Evolutionary conservation across 1,140 invertebrate genomes (phyloP).

Genomic region (Drosophila pandora): DNA sequence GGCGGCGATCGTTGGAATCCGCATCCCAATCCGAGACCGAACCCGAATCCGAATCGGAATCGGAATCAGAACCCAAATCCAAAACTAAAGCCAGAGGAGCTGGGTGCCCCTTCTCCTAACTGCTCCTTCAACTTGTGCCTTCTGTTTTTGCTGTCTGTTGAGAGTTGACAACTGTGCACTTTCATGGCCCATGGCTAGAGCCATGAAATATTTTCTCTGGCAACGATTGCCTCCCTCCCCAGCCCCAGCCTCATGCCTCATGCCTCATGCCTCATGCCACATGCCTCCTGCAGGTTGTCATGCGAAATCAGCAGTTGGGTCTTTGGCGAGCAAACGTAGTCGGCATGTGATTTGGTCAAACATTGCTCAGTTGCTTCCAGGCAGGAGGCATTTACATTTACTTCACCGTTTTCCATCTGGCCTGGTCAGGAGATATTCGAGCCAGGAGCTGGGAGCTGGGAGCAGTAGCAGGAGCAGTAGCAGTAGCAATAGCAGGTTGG

Average conservation of each 20-base stretch:
- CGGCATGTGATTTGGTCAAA: slow-evolving; percentile 56
- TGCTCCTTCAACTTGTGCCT: slow-evolving; percentile 35
- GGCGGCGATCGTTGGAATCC: slow-evolving; percentile 66
- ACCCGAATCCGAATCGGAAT: slow-evolving; percentile 7
- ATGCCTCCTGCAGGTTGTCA: slow-evolving; percentile 70
- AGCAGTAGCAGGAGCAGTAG: neutral
- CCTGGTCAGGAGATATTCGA: neutral
- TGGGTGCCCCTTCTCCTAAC: neutral
- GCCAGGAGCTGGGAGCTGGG: no score
- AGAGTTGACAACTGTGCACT: slow-evolving; percentile 77
- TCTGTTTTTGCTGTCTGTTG: slow-evolving; percentile 40
- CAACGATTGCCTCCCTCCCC: neutral
- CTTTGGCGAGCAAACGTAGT: neutral
- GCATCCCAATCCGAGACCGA: slow-evolving; percentile 23
- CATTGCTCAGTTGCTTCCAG: slow-evolving; percentile 41
- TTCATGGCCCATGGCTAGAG: slow-evolving; percentile 66
- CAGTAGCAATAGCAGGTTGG: slow-evolving; percentile 11
- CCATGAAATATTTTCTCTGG: slow-evolving; percentile 53
- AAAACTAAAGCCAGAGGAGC: neutral
- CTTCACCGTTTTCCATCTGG: slow-evolving; percentile 51
- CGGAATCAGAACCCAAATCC: slow-evolving; percentile 13
- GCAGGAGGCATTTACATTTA: slow-evolving; percentile 61
- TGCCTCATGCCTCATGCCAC: slow-evolving; percentile 6
- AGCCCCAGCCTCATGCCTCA: neutral
- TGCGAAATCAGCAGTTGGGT: slow-evolving; percentile 49